Evolutionary conservation across 2,113 vertebrate species (phyloP).

Genomic region (Cochlearius cochlearius): DNA sequence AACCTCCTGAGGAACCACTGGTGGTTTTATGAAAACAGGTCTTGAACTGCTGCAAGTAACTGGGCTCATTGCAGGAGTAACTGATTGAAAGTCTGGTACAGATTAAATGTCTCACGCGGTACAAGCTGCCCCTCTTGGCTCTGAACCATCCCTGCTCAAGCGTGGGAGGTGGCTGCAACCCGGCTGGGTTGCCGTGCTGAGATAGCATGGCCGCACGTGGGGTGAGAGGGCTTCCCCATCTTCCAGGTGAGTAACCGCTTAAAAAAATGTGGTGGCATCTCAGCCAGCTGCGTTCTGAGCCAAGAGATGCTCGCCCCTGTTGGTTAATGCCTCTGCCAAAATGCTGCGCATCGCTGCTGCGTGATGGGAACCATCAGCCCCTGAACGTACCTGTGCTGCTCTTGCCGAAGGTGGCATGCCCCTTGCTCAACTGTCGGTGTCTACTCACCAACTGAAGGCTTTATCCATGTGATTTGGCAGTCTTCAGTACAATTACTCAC

Average conservation of each 20-base stretch:
- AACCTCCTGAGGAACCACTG: background rate
- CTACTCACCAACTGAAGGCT: background rate
- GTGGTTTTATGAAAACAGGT: background rate
- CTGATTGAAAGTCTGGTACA: background rate
- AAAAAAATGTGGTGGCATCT: background rate
- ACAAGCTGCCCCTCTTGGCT: background rate
- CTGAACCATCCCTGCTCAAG: background rate
- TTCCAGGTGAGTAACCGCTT: background rate
- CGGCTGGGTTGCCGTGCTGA: background rate
- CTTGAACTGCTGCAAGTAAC: background rate
- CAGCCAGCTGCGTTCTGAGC: background rate
- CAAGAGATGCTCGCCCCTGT: background rate
- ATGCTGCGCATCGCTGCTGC: background rate
- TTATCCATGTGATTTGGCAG: background rate
- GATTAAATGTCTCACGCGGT: background rate
- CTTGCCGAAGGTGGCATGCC: background rate
- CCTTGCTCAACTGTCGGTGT: background rate
- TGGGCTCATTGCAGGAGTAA: background rate
- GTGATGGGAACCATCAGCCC: background rate
- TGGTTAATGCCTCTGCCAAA: background rate
- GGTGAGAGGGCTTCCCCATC: background rate
- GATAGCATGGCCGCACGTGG: rapidly evolving
- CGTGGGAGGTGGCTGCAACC: background rate
- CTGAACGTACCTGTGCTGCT: background rate
- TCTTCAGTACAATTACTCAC: background rate